Percentiles rank a stretch among this genome's conserved stretches.
phyloP scores from a whole-genome alignment of 2,888 invertebrate species.

The Caenorhabditis sp. region DNA sequence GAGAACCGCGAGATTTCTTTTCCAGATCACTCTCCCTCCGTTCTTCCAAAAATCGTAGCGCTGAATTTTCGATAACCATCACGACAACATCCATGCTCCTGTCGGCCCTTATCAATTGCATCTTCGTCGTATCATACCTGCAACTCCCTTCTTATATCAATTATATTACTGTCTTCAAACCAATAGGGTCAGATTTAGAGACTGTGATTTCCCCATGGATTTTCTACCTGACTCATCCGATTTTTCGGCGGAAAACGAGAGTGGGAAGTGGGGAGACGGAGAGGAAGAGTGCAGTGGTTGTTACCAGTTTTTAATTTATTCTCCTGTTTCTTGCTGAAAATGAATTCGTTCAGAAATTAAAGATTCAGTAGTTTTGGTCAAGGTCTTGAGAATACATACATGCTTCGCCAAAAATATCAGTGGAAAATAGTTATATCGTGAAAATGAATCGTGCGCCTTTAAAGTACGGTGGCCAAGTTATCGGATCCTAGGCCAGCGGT shows the following conservation, averaged over 20 bases:
- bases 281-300: neutral
- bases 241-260: conserved; percentile 1
- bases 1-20: too few relatives aligned
- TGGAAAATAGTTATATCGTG: too few relatives aligned
- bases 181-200: conserved; percentile 27
- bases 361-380: too few relatives aligned
- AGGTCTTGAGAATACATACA: too few relatives aligned
- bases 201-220: conserved; percentile 24
- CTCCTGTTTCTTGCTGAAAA: neutral
- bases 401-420: too few relatives aligned
- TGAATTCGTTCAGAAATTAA: too few relatives aligned
- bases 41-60: conserved; percentile 3
- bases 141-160: conserved; percentile 16
- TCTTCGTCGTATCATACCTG: conserved; percentile 28
- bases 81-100: conserved; percentile 35
- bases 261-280: neutral
- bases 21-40: neutral
- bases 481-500: too few relatives aligned
- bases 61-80: conserved; percentile 22
- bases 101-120: conserved; percentile 25
- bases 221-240: conserved; percentile 17
- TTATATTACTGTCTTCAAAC: conserved; percentile 23
- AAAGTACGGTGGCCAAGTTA: too few relatives aligned
- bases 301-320: neutral
- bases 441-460: too few relatives aligned